phyloP scores from a whole-genome alignment of 2,113 vertebrate species.

The Xenopus laevis region DNA sequence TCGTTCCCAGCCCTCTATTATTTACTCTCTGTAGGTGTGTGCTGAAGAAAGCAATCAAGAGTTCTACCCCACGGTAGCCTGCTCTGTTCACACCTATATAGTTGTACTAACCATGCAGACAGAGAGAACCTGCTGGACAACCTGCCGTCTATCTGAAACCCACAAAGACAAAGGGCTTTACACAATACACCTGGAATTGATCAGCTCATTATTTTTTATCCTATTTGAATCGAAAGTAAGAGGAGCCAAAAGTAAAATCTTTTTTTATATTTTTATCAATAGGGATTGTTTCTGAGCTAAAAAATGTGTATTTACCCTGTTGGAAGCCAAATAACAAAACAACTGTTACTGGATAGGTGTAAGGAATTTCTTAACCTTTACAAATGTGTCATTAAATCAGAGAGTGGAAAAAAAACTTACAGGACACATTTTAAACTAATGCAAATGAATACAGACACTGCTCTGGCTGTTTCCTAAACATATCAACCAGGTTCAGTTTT shows the following conservation, averaged over 20 bases:
- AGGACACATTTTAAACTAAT: no score
- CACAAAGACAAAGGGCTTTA: background rate
- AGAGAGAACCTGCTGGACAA: conserved; percentile 32
- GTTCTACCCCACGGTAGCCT: conserved; percentile 3
- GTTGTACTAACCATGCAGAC: background rate
- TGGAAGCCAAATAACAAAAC: no score
- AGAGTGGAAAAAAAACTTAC: no score
- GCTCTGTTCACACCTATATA: conserved; percentile 1
- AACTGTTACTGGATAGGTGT: no score
- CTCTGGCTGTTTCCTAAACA: no score
- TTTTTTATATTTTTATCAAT: no score
- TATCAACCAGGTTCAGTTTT: no score
- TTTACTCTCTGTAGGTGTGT: conserved; percentile 56
- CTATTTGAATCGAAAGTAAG: background rate
- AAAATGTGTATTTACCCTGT: background rate
- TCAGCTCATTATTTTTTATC: background rate
- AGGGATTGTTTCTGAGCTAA: background rate
- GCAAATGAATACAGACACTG: no score
- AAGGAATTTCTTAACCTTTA: no score
- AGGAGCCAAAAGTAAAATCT: no score
- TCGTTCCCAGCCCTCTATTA: conserved; percentile 40
- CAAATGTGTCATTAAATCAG: no score
- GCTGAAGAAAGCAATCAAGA: conserved; percentile 18
- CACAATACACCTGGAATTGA: background rate
- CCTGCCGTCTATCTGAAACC: conserved; percentile 2